These are phyloP conservation scores for Prostheceraeus crozeri DNA, from an alignment of 2,888 invertebrate genomes.

Conservation along the genomic window DNA sequence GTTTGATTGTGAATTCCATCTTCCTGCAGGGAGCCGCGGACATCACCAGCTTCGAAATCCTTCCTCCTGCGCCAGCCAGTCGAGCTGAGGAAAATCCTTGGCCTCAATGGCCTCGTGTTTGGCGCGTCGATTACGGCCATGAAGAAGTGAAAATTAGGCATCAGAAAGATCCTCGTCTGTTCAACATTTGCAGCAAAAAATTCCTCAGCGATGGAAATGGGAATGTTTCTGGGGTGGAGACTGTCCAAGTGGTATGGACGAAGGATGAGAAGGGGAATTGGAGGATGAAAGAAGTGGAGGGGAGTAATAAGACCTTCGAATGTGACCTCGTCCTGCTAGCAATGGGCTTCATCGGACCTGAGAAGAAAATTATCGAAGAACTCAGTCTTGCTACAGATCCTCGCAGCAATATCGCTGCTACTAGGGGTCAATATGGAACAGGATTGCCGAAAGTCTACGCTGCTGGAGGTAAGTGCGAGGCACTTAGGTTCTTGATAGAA, in stretches of 20 bases:
- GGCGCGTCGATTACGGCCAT: conserved; percentile 94
- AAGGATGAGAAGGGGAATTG: conserved; percentile 79
- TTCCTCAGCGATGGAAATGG: conserved; percentile 82
- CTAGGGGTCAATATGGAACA: conserved; percentile 68
- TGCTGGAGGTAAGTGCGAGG: conserved; percentile 72
- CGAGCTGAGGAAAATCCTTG: conserved; percentile 86
- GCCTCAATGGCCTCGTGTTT: conserved; percentile 95
- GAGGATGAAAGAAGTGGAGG: conserved; percentile 80
- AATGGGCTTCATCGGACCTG: conserved; percentile 97
- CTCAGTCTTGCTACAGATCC: conserved; percentile 72
- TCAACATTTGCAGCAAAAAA: conserved; percentile 60
- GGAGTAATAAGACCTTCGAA: conserved; percentile 64
- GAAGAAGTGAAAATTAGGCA: conserved; percentile 80
- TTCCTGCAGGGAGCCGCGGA: conserved; percentile 78
- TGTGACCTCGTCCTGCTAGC: conserved; percentile 87
- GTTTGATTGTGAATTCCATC: too few species aligned
- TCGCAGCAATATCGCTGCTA: conserved; percentile 79
- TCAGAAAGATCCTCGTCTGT: conserved; percentile 69
- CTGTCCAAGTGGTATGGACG: conserved; percentile 84
- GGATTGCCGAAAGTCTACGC: conserved; percentile 78
- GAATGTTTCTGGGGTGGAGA: conserved; percentile 79
- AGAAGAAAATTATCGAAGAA: conserved; percentile 76
- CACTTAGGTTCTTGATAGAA: neutral
- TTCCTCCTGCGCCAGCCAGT: conserved; percentile 76
- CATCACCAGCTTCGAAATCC: conserved; percentile 91